Conservation (phyloP, 2,888 invertebrate genomes). For the Drosophila kuntzei region DNA sequence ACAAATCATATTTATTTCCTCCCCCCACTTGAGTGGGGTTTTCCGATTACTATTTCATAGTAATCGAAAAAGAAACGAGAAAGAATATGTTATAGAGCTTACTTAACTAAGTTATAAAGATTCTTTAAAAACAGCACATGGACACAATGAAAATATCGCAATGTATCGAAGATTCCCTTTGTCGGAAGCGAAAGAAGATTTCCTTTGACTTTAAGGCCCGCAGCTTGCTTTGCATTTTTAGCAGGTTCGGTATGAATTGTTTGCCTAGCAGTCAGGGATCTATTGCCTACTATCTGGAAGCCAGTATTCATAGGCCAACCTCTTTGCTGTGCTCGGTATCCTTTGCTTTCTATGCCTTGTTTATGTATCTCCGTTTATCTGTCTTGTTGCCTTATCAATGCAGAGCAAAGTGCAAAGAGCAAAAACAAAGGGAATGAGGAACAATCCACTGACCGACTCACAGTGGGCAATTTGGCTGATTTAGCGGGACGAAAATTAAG, state of each 20-base stretch:
- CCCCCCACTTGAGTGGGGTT: too few relatives aligned
- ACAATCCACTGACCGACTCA: constrained; percentile 10
- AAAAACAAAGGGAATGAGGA: constrained; percentile 2
- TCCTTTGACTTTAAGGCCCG: background rate
- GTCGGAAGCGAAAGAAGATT: background rate
- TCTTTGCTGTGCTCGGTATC: background rate
- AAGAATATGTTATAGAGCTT: too few relatives aligned
- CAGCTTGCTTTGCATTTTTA: background rate
- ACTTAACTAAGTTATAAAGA: too few relatives aligned
- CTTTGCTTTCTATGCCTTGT: background rate
- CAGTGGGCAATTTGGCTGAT: background rate
- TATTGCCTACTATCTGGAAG: background rate
- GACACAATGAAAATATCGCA: too few relatives aligned
- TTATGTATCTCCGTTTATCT: background rate
- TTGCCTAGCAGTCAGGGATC: background rate
- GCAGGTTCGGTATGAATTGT: background rate
- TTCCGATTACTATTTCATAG: too few relatives aligned
- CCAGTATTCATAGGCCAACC: background rate
- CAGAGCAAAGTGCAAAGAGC: constrained; percentile 21
- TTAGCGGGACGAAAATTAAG: too few relatives aligned
- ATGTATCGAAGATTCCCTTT: background rate
- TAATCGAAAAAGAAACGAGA: too few relatives aligned
- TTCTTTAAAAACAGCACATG: too few relatives aligned
- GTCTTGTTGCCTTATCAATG: constrained; percentile 11
- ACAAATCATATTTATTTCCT: too few relatives aligned